Base-by-base conservation (phyloP, 2,113 vertebrate species). In the Alouatta palliata region DNA sequence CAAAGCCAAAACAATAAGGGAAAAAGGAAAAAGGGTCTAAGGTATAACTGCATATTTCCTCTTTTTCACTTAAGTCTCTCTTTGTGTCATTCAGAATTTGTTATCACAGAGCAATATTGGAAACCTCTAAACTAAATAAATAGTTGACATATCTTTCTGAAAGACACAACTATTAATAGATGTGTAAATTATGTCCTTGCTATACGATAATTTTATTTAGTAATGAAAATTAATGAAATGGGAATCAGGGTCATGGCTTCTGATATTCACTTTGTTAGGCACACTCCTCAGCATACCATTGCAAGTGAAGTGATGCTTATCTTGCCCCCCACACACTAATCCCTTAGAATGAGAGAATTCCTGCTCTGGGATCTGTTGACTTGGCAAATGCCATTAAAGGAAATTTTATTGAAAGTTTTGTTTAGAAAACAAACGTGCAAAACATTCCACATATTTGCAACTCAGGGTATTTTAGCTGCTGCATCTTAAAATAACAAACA, bases 361-460 rank as follows among this genome's bases (percentile, higher is more conserved):
- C 40, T 70, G 37, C 71, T 56, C 40, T 25, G 9, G 13, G 4
- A 88, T 45, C 61, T 95, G 47, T 2, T 93, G 52, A 73, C 68
- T 58, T 80, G 49, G 61, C 3, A 73, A 70, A 7, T 61, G n/a
- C 56, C 25, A 37, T 45, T 66, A 47, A 82, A 35, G 68, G 4
- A 90, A 2, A 64, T 64, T 16, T 19, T 49, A 54, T 3, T 64
- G 23, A 88, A 91, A 49, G 45, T 47, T 76, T 75, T 95, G 8
- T 87, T 93, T 43, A 86, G 81, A 83, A 54, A 87, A 87, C 40
- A 79, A 68, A 77, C 77, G 12, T 17, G 43, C 16, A 96, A 83
- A 35, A 8, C 9, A 68, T 73, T 84, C 32, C 35, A 80, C 2
- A 35, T 25, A 88, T 75, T 88, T 84, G 8, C 64, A 61, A 87